phyloP scores from a whole-genome alignment of 2,113 vertebrate genomes.

The Tenrec ecaudatus region DNA sequence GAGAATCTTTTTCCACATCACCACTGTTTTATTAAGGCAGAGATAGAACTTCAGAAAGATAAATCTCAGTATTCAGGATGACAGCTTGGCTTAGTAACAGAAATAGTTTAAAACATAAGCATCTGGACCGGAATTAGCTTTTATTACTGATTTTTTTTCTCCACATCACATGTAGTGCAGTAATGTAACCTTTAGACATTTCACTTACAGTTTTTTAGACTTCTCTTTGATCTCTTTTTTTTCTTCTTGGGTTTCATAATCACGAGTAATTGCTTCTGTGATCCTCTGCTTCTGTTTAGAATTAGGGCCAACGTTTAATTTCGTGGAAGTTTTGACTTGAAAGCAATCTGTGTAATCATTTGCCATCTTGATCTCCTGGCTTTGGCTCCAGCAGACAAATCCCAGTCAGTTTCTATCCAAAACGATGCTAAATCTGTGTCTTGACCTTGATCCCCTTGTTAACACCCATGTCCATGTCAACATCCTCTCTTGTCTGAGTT shows the following conservation, averaged over 20 bases:
- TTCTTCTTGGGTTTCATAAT: not conserved
- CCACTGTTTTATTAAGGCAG: no score
- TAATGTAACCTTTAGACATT: not conserved
- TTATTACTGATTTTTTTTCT: not conserved
- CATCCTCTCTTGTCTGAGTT: conserved; percentile 5
- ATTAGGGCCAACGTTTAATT: not conserved
- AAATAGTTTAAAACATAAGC: not conserved
- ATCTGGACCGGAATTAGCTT: not conserved
- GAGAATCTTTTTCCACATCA: not conserved
- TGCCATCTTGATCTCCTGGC: not conserved
- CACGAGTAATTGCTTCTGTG: not conserved
- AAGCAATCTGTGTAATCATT: not conserved
- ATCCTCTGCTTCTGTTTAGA: not conserved
- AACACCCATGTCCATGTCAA: not conserved
- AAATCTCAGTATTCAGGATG: not conserved
- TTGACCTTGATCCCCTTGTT: not conserved
- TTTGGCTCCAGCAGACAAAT: not conserved
- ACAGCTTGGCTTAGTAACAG: not conserved
- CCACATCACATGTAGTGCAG: not conserved
- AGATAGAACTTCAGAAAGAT: not conserved
- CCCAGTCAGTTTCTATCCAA: not conserved
- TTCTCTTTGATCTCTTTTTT: not conserved
- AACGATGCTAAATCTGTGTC: not conserved
- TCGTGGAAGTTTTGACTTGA: not conserved
- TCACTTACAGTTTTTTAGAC: not conserved